Base-by-base conservation (phyloP, 2,888 invertebrate species). In the Hirtodrosophila duncani region DNA sequence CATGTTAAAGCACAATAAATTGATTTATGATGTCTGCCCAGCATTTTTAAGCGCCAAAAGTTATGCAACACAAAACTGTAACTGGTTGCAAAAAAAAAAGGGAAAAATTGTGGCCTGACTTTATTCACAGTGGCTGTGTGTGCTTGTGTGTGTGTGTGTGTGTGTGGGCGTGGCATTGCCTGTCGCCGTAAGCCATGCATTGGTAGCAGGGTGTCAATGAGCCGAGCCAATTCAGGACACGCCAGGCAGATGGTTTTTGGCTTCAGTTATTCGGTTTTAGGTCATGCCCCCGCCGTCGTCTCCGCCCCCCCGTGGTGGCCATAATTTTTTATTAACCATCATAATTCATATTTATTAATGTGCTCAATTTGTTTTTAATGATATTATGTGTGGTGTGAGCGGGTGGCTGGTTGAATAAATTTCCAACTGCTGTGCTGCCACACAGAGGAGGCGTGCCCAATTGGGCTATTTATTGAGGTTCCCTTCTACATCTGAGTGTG, bases 301-400 rank as follows among this genome's bases (percentile, higher is more conserved):
- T n/a, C n/a, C n/a, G n/a, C n/a, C n/a, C n/a, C n/a, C n/a, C n/a
- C n/a, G n/a, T n/a, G 23, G 2, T 18, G 38, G 48, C 58, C 59
- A 67, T 67, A 55, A 67, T 58, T 62, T 69, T 63, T 65, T 67
- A 62, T 67, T 67, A 67, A 67, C 64, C 62, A 71, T 64, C 74
- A 70, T 71, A 64, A 74, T 64, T 74, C 70, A 70, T 67, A 70
- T 62, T 74, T 71, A 71, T 71, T 74, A 71, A 71, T 71, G 70
- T 65, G 62, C 67, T 62, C 75, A 74, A 71, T 74, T 71, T 67
- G 72, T 63, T 60, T 64, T 71, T 74, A 74, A 71, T 65, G 67
- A 70, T 64, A 42, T 55, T 46, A 46, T 41, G 30, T 26, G 16
- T 8, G n/a, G 31, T 8, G 31, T 8, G 31, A 16, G 17, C 8